Evolutionary conservation across 1,140 invertebrate genomes (phyloP), one percentile per base, ranked within the genome.

Genomic region (Adelges cooleyi): DNA sequence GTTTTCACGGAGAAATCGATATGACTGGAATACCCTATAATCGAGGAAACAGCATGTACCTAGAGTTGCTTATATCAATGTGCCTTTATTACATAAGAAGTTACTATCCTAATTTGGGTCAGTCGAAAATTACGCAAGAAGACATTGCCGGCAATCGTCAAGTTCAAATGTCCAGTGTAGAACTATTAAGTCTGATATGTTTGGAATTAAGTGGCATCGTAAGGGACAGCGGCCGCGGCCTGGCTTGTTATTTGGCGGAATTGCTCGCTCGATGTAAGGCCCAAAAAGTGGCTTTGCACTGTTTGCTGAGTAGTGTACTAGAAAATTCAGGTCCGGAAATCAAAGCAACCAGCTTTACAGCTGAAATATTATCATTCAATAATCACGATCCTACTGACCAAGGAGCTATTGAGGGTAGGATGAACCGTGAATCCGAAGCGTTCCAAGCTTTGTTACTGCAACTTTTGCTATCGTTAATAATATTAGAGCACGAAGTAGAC

Each of bases 211-310:
- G 86, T 33, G 79, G 80, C n/a, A 84, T 93, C 25, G 86, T 91
- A n/a, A 82, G 83, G 65, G 89, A 89, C 69, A 90, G 86, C 73
- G 86, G 84, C 0, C 84, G 83, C 70, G 88, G 86, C 27, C 85
- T 93, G 71, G 84, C 87, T 22, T 86, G 82, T 66, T 94, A 91
- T 73, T 84, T 95, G 33, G 83, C 83, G 53, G 88, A 92, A 75
- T 75, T 93, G 66, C 75, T 95, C 67, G 79, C 81, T 1, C 83
- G 88, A 66, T 90, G 89, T 72, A 92, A 92, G 76, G 80, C 94
- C 23, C 91, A 94, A 75, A 92, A 92, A 74, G 86, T 89, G n/a
- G 77, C 90, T 25, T 77, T 95, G 36, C 89, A 92, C 73, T 90
- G 89, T 74, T 76, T 92, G 23, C 79, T 91, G 13, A 86, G 89